Evolutionary conservation across 1,140 invertebrate species (phyloP), one percentile per base, ranked within the genome.

Genomic region (Amphibalanus amphitrite): DNA sequence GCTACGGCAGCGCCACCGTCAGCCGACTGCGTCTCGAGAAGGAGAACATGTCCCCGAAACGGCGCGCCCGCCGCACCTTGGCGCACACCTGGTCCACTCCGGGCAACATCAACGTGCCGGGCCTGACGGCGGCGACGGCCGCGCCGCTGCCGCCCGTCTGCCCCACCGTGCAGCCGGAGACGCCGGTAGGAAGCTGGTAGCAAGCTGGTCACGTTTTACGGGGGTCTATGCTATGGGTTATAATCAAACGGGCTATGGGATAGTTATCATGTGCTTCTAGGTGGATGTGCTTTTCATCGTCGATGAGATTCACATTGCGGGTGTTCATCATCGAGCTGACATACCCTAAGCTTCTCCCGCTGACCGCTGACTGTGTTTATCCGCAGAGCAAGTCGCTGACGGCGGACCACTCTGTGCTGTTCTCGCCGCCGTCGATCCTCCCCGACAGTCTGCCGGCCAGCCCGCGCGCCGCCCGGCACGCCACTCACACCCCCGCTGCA

Each of bases 401-500:
- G 23, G 86, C 87, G 15, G 88, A 91, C 76, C 86, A 87, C 33
- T 91, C 90, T 13, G 86, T 90, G 23, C 80, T 92, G 72, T 93
- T 94, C 77, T 93, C 91, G 0, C 90, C 92, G 1, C 88, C 90
- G 20, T 91, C 90, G 6, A 90, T 93, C 77, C 83, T 87, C 25
- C 81, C 85, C 72, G 85, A 75, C 67, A 86, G 81, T 75, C 80
- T 83, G 28, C 76, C 79, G 23, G 80, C 47, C 13, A 59, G 47
- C 47, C 47, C 47, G 1, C 47, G 81, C 30, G 75, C 80, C 77
- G 76, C 79, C 78, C 71, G 71, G 26, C 59, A 29, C 8, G 30
- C 72, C 10, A 47, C 29, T 30, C 67, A 68, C 23, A 33, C 71
- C 8, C 40, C 68, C 25, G 15, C 29, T n/a, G 28, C 72, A 10